Conservation (phyloP, 2,113 vertebrate species). For the Chaetorhynchus papuensis region DNA sequence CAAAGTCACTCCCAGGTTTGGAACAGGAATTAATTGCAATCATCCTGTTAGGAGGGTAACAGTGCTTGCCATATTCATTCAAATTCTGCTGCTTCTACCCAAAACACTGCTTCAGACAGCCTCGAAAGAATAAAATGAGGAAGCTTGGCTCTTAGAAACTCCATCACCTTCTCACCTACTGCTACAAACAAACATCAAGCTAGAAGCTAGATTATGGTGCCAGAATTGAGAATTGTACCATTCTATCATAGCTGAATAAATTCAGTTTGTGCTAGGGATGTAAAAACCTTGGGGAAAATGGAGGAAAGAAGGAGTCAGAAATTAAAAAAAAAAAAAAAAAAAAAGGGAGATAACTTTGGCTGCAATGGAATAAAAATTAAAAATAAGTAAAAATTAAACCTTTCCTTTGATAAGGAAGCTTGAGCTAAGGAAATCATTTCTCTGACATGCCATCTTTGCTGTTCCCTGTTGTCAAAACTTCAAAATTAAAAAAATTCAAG, state of each 20-base stretch:
- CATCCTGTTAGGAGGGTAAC: background rate
- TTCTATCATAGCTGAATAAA: background rate
- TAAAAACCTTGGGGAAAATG: background rate
- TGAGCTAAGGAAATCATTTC: background rate
- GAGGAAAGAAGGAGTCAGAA: background rate
- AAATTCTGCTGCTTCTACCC: background rate
- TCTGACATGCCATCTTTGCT: background rate
- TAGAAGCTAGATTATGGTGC: background rate
- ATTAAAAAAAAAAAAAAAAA: background rate
- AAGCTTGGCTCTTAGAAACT: background rate
- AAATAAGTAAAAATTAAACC: background rate
- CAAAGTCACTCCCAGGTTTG: background rate
- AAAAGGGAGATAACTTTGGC: background rate
- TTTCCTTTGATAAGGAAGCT: background rate
- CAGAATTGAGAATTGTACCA: background rate
- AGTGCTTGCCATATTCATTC: background rate
- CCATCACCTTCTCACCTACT: background rate
- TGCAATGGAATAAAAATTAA: background rate
- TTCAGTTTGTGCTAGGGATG: background rate
- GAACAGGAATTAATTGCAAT: background rate
- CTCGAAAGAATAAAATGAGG: background rate
- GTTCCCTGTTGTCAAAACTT: background rate
- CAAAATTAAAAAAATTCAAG: background rate
- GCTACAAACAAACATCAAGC: background rate
- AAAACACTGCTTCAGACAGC: background rate